Base-by-base conservation (phyloP, 1,140 invertebrate species). In the Hormaphis cornu region DNA sequence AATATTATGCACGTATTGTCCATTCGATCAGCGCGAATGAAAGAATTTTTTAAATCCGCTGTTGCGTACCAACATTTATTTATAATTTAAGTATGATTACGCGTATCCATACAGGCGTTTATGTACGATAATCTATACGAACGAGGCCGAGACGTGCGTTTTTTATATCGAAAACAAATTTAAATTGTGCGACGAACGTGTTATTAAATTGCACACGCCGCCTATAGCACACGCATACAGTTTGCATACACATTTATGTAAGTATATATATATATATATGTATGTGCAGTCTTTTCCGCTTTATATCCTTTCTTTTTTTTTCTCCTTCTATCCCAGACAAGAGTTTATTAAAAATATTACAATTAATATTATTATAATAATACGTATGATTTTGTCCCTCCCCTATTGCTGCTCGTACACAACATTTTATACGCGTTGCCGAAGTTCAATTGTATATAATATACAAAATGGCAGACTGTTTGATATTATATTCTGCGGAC, bases 401-500 rank as follows among this genome's bases (percentile, higher is more conserved):
- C 30, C 1, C 10, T 0, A 1, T 12, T 7, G 1, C 16, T 0
- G 5, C 2, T 2, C 2, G 7, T n/a, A n/a, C n/a, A n/a, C n/a
- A n/a, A n/a, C n/a, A n/a, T n/a, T n/a, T n/a, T n/a, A n/a, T n/a
- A n/a, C n/a, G n/a, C n/a, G n/a, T n/a, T n/a, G n/a, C n/a, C n/a
- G n/a, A 14, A 33, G 28, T n/a, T 52, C 6, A 52, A 2, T 22
- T 3, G 6, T 20, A 48, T 48, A 24, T 50, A 50, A 26, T 35
- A 35, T 58, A 46, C 10, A 63, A 63, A 63, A 63, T 63, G 58
- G 58, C 40, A 46, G 40, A 28, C 24, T 46, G n/a, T n/a, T 30
- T 30, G 3, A n/a, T 26, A 20, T 14, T 24, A 48, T 48, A 44
- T 42, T 48, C 24, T 18, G 30, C 58, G 18, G 58, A 63, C 58